Conservation (phyloP, 2,888 invertebrate species). For the Apoda limacodes region DNA sequence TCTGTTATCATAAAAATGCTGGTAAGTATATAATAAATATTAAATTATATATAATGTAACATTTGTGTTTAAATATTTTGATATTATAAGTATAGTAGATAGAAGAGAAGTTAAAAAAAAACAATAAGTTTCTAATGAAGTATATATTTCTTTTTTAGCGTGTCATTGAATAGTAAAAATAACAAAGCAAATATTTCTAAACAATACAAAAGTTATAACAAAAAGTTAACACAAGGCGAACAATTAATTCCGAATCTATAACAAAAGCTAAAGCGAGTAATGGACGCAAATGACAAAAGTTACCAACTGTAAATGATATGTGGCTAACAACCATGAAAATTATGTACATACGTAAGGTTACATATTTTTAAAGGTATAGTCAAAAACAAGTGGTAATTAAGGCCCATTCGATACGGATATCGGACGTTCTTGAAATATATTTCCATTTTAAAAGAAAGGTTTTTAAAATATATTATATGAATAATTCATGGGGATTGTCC, state of each 20-base stretch:
- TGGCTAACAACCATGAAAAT: slow-evolving; percentile 16
- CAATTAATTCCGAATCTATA: slow-evolving; percentile 32
- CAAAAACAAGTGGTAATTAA: slow-evolving; percentile 48
- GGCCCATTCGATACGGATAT: slow-evolving; percentile 38
- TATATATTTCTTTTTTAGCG: not conserved
- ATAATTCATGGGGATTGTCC: slow-evolving; percentile 24
- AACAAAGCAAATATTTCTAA: slow-evolving; percentile 17
- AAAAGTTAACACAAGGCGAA: slow-evolving; percentile 22
- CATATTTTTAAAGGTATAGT: slow-evolving; percentile 27
- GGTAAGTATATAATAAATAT: too few relatives aligned
- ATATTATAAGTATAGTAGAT: too few relatives aligned
- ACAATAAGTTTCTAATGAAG: too few relatives aligned
- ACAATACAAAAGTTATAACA: slow-evolving; percentile 15
- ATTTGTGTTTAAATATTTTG: too few relatives aligned
- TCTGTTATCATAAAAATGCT: too few relatives aligned
- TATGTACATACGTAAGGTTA: slow-evolving; percentile 38
- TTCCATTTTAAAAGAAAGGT: not conserved
- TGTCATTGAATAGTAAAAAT: slow-evolving; percentile 4
- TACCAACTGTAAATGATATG: not conserved
- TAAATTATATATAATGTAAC: too few relatives aligned
- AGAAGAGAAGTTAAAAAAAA: too few relatives aligned
- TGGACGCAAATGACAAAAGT: slow-evolving; percentile 7
- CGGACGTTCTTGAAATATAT: slow-evolving; percentile 20
- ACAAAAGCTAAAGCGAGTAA: slow-evolving; percentile 16
- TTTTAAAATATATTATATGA: slow-evolving; percentile 5